phyloP scores from a whole-genome alignment of 2,888 invertebrate genomes.

The Hydroisotoma schaefferi region DNA sequence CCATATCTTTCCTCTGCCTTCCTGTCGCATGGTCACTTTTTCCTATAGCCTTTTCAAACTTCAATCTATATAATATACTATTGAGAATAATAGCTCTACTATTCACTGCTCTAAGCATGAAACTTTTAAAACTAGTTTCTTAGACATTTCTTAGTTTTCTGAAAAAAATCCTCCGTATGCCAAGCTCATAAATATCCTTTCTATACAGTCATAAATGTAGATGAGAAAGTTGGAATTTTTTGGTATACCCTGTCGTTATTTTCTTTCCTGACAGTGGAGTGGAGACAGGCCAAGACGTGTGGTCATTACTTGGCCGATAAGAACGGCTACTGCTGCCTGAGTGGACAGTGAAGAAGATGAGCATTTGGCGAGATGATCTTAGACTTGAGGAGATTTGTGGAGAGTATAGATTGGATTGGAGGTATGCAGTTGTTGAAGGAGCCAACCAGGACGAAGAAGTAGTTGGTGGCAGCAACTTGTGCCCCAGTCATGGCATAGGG shows the following conservation, averaged over 20 bases:
- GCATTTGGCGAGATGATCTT: slow-evolving; percentile 5
- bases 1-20: neutral
- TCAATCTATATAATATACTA: no score
- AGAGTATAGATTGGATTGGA: slow-evolving; percentile 14
- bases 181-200: no score
- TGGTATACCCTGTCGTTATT: no score
- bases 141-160: no score
- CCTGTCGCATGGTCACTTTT: neutral
- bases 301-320: neutral
- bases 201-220: neutral
- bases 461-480: slow-evolving; percentile 41
- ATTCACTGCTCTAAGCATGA: no score
- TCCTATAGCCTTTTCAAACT: no score
- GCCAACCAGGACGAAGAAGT: slow-evolving; percentile 42
- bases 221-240: no score
- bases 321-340: no score
- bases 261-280: neutral
- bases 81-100: no score
- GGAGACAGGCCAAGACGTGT: neutral
- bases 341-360: slow-evolving; percentile 13
- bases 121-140: no score
- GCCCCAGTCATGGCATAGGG: slow-evolving; percentile 45
- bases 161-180: no score
- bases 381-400: slow-evolving; percentile 1
- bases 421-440: slow-evolving; percentile 20